A percentile compares a stretch with the other conserved stretches of the same genome.
phyloP scores from a whole-genome alignment of 2,888 invertebrate species.

The Erebia aethiops region DNA sequence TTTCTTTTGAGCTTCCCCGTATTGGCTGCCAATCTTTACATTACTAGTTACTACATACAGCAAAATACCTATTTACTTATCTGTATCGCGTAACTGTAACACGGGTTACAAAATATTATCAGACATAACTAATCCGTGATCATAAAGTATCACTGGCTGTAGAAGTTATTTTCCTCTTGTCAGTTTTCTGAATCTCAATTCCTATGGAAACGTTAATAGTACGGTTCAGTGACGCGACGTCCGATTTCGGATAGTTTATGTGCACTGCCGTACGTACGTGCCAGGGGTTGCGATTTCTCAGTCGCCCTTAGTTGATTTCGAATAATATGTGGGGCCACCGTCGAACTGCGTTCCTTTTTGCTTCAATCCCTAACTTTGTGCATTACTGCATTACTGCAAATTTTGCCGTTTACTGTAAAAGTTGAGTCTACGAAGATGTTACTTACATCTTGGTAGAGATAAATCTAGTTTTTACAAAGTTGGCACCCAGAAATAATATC shows the following conservation, averaged over 20 bases:
- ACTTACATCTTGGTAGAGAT: too few species aligned
- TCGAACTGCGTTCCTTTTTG: not conserved
- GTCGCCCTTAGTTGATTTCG: slow-evolving; percentile 27
- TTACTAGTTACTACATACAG: not conserved
- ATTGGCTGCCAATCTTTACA: not conserved
- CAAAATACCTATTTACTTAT: slow-evolving; percentile 23
- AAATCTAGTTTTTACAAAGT: not conserved
- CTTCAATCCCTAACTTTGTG: not conserved
- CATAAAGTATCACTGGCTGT: slow-evolving; percentile 37
- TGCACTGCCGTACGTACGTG: slow-evolving; percentile 64
- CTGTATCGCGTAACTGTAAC: slow-evolving; percentile 17
- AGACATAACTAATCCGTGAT: slow-evolving; percentile 33
- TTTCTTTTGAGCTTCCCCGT: not conserved
- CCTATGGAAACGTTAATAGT: slow-evolving; percentile 46
- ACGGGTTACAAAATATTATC: slow-evolving; percentile 30
- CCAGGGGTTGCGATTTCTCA: slow-evolving; percentile 52
- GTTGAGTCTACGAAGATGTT: not conserved
- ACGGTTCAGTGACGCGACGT: slow-evolving; percentile 55
- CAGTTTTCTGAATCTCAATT: slow-evolving; percentile 52
- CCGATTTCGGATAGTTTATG: slow-evolving; percentile 72
- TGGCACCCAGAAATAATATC: not conserved
- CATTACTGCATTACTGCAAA: too few species aligned
- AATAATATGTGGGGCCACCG: not conserved
- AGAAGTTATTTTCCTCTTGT: slow-evolving; percentile 46
- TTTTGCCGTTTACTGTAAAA: too few species aligned